These are phyloP conservation scores for Baccha elongata DNA, from an alignment of 2,888 invertebrate species.

Conservation along the genomic window DNA sequence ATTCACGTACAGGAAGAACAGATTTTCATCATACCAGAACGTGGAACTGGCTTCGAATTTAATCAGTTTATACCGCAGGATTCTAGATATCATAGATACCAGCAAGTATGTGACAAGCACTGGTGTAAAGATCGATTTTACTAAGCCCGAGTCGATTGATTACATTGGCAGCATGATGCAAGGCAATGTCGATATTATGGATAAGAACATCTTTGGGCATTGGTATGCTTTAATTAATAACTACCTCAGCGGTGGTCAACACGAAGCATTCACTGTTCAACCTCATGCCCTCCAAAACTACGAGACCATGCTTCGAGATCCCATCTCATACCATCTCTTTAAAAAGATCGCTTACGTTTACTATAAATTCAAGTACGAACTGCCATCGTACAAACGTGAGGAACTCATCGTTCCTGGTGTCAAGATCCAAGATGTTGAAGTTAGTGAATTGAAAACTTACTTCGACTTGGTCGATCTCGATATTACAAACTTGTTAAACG, in stretches of 20 bases:
- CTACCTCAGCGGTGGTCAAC: conserved; percentile 76
- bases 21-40: conserved; percentile 82
- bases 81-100: conserved; percentile 83
- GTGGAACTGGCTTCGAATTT: conserved; percentile 77
- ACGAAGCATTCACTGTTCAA: conserved; percentile 77
- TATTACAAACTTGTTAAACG: conserved; percentile 82
- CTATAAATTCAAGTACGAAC: conserved; percentile 84
- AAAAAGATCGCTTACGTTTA: conserved; percentile 85
- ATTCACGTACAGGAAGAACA: conserved; percentile 85
- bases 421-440: conserved; percentile 85
- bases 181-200: conserved; percentile 82
- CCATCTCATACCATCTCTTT: conserved; percentile 88
- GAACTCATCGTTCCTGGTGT: conserved; percentile 86
- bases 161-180: conserved; percentile 84
- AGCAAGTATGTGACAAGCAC: conserved; percentile 81
- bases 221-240: conserved; percentile 77
- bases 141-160: conserved; percentile 83
- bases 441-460: conserved; percentile 87
- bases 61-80: conserved; percentile 80
- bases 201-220: conserved; percentile 78
- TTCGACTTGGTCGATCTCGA: conserved; percentile 87
- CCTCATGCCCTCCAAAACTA: conserved; percentile 87
- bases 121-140: conserved; percentile 78
- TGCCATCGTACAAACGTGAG: conserved; percentile 85
- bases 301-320: conserved; percentile 88